Percentiles rank a stretch among this genome's conserved stretches.
phyloP scores from a whole-genome alignment of 2,888 invertebrate genomes.

The Euplexia lucipara region DNA sequence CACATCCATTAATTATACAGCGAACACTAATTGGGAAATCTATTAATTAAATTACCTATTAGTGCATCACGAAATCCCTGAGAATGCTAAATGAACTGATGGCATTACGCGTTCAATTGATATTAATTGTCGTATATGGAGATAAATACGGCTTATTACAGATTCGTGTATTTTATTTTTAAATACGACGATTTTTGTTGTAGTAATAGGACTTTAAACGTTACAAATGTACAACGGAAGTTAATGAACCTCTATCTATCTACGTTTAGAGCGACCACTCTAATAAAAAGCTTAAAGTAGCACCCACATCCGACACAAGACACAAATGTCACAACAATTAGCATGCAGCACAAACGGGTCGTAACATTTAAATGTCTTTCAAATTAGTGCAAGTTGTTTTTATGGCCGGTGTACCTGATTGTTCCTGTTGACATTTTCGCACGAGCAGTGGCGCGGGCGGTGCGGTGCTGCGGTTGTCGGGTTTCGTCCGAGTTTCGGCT shows the following conservation, averaged over 20 bases:
- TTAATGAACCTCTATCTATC: constrained; percentile 27
- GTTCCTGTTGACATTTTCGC: constrained; percentile 25
- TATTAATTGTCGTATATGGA: constrained; percentile 26
- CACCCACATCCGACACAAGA: constrained; percentile 40
- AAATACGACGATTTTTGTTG: neutral
- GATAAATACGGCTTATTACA: constrained; percentile 26
- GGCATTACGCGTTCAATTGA: constrained; percentile 44
- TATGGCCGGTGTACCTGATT: constrained; percentile 22
- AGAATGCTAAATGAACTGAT: constrained; percentile 64
- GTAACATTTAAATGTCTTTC: constrained; percentile 55
- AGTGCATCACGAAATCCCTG: constrained; percentile 72
- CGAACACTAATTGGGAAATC: constrained; percentile 88
- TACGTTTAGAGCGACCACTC: constrained; percentile 22
- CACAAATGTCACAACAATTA: constrained; percentile 54
- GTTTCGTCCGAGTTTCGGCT: constrained; percentile 70
- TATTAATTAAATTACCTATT: constrained; percentile 85
- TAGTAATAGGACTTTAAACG: no score
- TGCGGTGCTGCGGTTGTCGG: constrained; percentile 8
- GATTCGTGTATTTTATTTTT: constrained; percentile 7
- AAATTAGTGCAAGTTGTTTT: constrained; percentile 51
- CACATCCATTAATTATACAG: constrained; percentile 87
- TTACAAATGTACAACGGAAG: constrained; percentile 11
- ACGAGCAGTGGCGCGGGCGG: constrained; percentile 1
- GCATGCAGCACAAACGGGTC: constrained; percentile 46
- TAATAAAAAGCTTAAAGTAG: constrained; percentile 50